Evolutionary conservation across 2,888 invertebrate genomes (phyloP), one percentile per base, ranked within the genome.

Genomic region (Leptinotarsa rubiginosa): DNA sequence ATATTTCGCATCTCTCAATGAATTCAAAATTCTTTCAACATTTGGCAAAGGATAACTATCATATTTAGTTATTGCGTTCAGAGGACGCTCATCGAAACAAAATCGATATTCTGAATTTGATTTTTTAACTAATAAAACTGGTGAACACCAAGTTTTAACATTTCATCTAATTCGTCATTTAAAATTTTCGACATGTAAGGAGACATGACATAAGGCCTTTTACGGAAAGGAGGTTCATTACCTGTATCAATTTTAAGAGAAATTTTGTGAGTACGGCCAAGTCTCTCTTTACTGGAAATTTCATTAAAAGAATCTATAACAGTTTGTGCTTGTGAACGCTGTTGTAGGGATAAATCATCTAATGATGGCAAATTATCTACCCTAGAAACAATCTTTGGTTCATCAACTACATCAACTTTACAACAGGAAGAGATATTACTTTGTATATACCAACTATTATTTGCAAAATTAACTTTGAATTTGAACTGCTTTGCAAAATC

Each of bases 21-120:
- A 76, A 31, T 73, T 74, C 18, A 84, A 71, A 16, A 83, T 83
- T 20, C 72, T 49, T 18, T 78, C 78, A 1, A 84, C 74, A 15
- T 71, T 68, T 4, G 82, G 83, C 3, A 84, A 65, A 0, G 83
- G 84, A 70, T 82, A 84, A 15, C 78, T 70, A 72, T 83, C 80
- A 20, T 76, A 47, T 74, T 81, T 79, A 1, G 82, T 83, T 16
- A 80, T 70, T 2, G 76, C 72, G 64, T 83, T 85, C 1, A 84
- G 70, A 49, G 78, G 78, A 20, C 83, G 65, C 13, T 79, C 80
- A 75, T 84, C 82, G 64, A 83, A 81, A 69, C 82, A 25, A 25
- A 25, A 25, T 25, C 25, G 25, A 25, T 25, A 25, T 25, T 25
- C 25, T 4, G 25, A 25, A 69, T 77, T 68, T 41, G 22, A 62